Conservation (phyloP, 1,140 invertebrate species). For the Drosophila seguyi region DNA sequence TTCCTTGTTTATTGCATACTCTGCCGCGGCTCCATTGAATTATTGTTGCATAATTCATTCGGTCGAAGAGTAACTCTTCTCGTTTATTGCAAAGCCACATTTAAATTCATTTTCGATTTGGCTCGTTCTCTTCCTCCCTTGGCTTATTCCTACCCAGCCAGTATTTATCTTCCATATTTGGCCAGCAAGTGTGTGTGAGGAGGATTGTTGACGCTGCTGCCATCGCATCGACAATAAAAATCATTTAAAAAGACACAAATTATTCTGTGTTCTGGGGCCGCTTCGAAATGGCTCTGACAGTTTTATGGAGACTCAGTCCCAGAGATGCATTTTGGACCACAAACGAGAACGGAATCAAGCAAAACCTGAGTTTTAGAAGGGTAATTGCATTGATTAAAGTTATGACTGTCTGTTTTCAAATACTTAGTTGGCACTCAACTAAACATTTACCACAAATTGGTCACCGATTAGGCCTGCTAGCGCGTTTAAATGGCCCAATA, state of each 20-base stretch:
- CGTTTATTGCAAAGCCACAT: constrained; percentile 76
- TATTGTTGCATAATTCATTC: constrained; percentile 79
- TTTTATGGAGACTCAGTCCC: constrained; percentile 55
- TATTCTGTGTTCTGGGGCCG: constrained; percentile 39
- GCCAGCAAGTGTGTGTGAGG: constrained; percentile 27
- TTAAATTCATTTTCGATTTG: constrained; percentile 82
- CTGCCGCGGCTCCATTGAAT: constrained; percentile 58
- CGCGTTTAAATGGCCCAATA: constrained; percentile 32
- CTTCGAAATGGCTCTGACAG: constrained; percentile 55
- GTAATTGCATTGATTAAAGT: background rate
- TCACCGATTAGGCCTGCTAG: constrained; percentile 8
- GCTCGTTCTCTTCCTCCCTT: constrained; percentile 34
- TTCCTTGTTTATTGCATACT: constrained; percentile 49
- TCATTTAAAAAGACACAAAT: constrained; percentile 82
- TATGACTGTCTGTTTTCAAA: background rate
- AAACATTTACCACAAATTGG: constrained; percentile 11
- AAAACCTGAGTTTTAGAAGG: background rate
- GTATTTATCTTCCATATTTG: constrained; percentile 72
- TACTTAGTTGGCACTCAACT: background rate
- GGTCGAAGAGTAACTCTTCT: constrained; percentile 46
- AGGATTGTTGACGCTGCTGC: constrained; percentile 48
- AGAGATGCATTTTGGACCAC: constrained; percentile 7
- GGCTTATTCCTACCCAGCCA: constrained; percentile 28
- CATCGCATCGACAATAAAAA: constrained; percentile 75
- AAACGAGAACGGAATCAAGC: constrained; percentile 4